Evolutionary conservation across 1,140 invertebrate genomes (phyloP).

Genomic region (Apocrypta bakeri): DNA sequence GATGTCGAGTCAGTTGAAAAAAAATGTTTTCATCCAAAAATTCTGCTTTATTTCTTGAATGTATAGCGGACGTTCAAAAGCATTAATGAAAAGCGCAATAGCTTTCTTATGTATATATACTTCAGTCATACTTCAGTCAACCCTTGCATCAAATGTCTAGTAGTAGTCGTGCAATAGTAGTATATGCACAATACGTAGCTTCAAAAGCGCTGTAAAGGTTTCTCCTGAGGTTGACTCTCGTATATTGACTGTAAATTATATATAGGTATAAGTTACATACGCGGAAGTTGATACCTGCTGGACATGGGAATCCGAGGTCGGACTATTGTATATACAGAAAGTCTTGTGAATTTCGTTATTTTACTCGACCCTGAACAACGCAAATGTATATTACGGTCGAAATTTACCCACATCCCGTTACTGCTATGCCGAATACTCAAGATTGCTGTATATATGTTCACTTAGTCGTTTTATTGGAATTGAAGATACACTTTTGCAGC

Average conservation of each 20-base stretch:
- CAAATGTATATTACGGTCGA: background rate
- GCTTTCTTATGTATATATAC: no score
- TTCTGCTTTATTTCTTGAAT: no score
- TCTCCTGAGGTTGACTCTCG: background rate
- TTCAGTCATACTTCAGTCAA: no score
- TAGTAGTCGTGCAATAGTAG: no score
- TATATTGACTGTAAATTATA: background rate
- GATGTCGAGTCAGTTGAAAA: no score
- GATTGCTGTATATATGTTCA: background rate
- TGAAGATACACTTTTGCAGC: background rate
- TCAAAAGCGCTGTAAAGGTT: background rate
- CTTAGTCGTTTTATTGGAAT: background rate
- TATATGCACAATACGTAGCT: background rate
- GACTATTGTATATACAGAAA: background rate
- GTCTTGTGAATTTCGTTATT: background rate
- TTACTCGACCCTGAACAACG: background rate
- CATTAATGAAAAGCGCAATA: no score
- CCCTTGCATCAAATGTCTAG: no score
- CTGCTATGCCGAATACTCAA: background rate
- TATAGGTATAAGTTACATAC: background rate
- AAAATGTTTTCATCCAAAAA: no score
- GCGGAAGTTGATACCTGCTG: background rate
- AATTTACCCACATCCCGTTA: background rate
- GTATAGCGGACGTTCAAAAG: no score
- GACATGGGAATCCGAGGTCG: background rate